A percentile compares a stretch with the other conserved stretches of the same genome.
Conservation (phyloP, 2,888 invertebrate species). For the Callosobruchus maculatus region DNA sequence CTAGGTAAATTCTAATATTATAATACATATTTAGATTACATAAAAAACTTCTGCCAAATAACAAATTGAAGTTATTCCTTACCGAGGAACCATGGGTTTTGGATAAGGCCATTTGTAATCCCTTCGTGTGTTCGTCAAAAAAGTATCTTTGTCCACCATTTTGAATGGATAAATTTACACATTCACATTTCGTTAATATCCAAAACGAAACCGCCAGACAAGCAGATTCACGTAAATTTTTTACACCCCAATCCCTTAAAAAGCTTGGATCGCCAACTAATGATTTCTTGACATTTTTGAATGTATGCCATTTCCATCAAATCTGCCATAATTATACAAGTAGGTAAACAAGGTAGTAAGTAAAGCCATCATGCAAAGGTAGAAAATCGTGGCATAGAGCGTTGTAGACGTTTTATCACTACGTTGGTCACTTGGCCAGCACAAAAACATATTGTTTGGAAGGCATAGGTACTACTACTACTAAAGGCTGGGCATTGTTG, state of each 20-base stretch:
- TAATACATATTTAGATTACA: too few species aligned
- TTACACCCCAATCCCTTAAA: background rate
- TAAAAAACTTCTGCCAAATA: background rate
- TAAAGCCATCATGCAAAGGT: too few species aligned
- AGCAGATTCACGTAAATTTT: background rate
- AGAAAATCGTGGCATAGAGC: too few species aligned
- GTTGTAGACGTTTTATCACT: too few species aligned
- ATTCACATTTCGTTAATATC: background rate
- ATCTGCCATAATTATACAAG: too few species aligned
- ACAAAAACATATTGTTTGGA: too few species aligned
- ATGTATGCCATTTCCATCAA: background rate
- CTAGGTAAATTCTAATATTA: too few species aligned
- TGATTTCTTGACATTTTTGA: background rate
- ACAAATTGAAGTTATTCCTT: constrained; percentile 26
- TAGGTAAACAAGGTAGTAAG: too few species aligned
- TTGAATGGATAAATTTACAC: background rate
- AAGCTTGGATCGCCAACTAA: background rate
- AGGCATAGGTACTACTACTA: too few species aligned
- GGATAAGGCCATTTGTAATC: constrained; percentile 62
- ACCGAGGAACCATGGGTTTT: constrained; percentile 57
- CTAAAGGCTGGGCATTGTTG: too few species aligned
- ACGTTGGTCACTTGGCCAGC: too few species aligned
- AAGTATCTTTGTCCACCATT: constrained; percentile 43
- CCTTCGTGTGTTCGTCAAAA: constrained; percentile 50
- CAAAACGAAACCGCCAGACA: background rate